Evolutionary conservation across 2,113 vertebrate species (phyloP).

Genomic region (Myotis yumanensis): DNA sequence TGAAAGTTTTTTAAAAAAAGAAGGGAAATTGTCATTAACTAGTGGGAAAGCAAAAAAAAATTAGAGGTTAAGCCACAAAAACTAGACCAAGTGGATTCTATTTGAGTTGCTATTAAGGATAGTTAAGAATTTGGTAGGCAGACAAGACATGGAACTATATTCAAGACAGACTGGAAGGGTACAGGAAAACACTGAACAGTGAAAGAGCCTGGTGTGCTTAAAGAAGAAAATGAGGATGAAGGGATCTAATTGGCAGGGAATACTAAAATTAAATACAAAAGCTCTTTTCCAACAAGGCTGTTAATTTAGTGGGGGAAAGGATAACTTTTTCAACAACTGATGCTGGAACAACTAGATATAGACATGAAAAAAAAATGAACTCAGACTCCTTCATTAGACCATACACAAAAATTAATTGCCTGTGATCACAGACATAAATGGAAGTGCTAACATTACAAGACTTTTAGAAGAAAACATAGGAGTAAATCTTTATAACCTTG

Average conservation of each 20-base stretch:
- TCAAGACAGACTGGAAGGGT: neutral
- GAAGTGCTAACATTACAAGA: neutral
- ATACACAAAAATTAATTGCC: neutral
- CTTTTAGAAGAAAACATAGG: neutral
- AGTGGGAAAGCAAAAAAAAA: constrained; percentile 22
- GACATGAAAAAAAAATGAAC: neutral
- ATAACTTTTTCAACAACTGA: neutral
- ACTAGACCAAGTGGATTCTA: neutral
- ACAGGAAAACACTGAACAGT: neutral
- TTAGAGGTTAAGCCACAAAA: neutral
- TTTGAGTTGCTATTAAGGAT: neutral
- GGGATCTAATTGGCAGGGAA: neutral
- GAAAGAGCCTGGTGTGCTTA: neutral
- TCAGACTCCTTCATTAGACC: neutral
- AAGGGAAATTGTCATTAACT: neutral
- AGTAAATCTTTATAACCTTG: neutral
- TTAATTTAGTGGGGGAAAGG: neutral
- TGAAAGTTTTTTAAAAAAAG: neutral
- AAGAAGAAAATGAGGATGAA: neutral
- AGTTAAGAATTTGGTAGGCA: neutral
- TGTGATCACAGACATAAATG: neutral
- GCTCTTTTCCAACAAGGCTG: neutral
- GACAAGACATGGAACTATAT: neutral
- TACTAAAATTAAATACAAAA: neutral
- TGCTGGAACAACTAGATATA: neutral